Percentiles rank a stretch among this genome's conserved stretches.
Conservation (phyloP, 1,140 invertebrate genomes). For the Delia radicum region DNA sequence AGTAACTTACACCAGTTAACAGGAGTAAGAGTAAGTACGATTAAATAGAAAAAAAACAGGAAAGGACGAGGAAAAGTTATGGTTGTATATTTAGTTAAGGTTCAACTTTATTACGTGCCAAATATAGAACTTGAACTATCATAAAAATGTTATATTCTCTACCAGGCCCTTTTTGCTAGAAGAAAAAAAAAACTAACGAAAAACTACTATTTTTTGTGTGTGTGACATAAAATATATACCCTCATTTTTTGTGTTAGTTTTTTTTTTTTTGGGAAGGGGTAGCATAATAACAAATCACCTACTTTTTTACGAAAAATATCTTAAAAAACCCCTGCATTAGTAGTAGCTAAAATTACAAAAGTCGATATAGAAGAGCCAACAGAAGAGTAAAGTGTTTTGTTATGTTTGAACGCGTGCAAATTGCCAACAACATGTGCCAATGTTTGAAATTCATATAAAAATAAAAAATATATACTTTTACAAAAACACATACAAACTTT, state of each 20-base stretch:
- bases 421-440: no score
- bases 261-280: not conserved
- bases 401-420: no score
- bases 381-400: no score
- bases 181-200: not conserved
- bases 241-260: not conserved
- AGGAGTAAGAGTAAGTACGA: not conserved
- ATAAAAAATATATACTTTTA: no score
- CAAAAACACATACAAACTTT: no score
- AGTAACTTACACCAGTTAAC: not conserved
- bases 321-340: no score
- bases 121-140: not conserved
- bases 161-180: not conserved
- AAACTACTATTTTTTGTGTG: not conserved
- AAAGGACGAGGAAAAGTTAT: not conserved
- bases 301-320: no score
- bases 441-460: no score
- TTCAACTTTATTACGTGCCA: conserved; percentile 15
- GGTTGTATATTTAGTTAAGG: not conserved
- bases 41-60: not conserved
- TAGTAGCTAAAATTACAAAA: no score
- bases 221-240: not conserved
- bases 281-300: not conserved
- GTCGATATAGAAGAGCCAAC: no score
- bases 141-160: not conserved